Conservation (phyloP, 2,888 invertebrate genomes). For the Boloria euphrosyne region DNA sequence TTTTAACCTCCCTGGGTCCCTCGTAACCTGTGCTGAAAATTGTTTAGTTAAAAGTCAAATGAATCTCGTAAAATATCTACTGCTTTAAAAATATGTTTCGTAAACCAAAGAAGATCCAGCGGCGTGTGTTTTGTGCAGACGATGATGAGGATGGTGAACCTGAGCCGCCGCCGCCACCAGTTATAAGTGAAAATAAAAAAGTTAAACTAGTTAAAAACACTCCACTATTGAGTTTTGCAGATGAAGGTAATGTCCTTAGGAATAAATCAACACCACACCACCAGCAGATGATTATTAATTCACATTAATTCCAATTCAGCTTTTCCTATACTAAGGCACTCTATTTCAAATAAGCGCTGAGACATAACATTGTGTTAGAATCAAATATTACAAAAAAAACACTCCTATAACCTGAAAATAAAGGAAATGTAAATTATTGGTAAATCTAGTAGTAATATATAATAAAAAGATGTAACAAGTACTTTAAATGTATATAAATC, state of each 20-base stretch:
- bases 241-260: conserved; percentile 79
- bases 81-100: conserved; percentile 87
- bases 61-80: not conserved
- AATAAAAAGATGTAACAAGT: not conserved
- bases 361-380: too few species aligned
- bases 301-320: too few species aligned
- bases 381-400: too few species aligned
- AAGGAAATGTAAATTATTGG: too few species aligned
- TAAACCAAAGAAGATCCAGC: conserved; percentile 92
- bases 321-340: too few species aligned
- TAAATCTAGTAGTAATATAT: too few species aligned
- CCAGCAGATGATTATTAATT: conserved; percentile 8
- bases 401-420: too few species aligned
- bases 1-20: too few species aligned
- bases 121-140: conserved; percentile 87
- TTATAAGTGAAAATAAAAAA: conserved; percentile 71
- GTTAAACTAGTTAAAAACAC: conserved; percentile 81
- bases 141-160: conserved; percentile 84
- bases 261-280: conserved; percentile 13
- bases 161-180: conserved; percentile 76
- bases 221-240: conserved; percentile 90
- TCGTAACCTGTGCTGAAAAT: not conserved
- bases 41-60: not conserved
- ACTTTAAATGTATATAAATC: not conserved
- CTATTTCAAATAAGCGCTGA: too few species aligned